Evolutionary conservation across 2,797 vertebrate genomes (phyloP).

Genomic region (Rhinophrynus dorsalis): DNA sequence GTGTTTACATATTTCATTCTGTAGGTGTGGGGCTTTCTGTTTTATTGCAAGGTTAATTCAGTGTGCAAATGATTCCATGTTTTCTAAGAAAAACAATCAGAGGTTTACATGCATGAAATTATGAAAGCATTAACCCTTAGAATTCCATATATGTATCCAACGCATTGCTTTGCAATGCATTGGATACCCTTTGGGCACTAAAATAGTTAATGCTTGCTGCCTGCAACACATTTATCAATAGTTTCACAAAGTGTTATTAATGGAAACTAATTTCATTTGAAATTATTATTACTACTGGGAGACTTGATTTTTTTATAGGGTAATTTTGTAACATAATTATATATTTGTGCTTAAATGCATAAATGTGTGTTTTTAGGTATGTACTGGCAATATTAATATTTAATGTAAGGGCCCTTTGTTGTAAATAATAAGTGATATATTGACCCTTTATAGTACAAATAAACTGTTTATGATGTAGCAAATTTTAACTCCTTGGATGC

Average conservation of each 20-base stretch:
- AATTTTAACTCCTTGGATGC: too few relatives aligned
- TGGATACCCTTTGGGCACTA: too few relatives aligned
- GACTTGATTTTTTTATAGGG: not conserved
- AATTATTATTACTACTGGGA: not conserved
- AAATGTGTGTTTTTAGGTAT: not conserved
- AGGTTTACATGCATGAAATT: not conserved
- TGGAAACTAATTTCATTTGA: conserved; percentile 2
- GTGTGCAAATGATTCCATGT: conserved; percentile 1
- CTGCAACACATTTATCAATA: not conserved
- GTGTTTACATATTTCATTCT: conserved; percentile 9
- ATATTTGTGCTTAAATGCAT: not conserved
- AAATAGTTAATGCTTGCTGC: not conserved
- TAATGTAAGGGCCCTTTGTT: not conserved
- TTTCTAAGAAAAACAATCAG: not conserved
- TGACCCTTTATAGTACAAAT: too few relatives aligned
- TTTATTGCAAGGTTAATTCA: not conserved
- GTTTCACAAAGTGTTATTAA: not conserved
- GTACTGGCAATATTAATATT: not conserved
- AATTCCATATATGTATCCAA: too few relatives aligned
- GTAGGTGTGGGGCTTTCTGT: not conserved
- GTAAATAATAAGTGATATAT: not conserved
- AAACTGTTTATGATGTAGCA: too few relatives aligned
- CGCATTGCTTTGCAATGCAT: too few relatives aligned
- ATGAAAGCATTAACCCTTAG: too few relatives aligned
- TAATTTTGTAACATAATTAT: not conserved